Evolutionary conservation across 2,797 vertebrate species (phyloP).

Genomic region (Botia kubotai): DNA sequence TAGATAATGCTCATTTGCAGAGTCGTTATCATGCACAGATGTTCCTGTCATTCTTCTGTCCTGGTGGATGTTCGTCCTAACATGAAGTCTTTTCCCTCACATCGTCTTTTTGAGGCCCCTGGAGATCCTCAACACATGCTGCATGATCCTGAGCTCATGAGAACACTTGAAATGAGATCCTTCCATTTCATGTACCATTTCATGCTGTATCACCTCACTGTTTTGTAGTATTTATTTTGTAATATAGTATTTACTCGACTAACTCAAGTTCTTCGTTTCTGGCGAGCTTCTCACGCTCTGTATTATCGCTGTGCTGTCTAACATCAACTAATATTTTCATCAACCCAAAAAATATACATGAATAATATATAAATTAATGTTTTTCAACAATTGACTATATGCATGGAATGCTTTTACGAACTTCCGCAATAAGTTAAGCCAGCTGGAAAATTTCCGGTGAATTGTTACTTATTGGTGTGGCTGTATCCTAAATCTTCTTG

Average conservation of each 20-base stretch:
- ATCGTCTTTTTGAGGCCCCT: not conserved
- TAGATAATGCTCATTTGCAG: not conserved
- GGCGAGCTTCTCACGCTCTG: not conserved
- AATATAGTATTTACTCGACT: not conserved
- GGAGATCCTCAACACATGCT: conserved; percentile 12
- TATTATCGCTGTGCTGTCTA: not conserved
- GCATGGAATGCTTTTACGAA: too few relatives aligned
- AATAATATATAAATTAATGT: too few relatives aligned
- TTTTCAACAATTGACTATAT: too few relatives aligned
- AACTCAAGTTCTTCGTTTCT: conserved; percentile 19
- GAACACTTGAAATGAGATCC: not conserved
- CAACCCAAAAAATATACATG: not conserved
- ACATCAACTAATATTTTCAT: not conserved
- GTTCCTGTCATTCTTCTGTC: conserved; percentile 11
- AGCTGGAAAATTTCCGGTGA: too few relatives aligned
- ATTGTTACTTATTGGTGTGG: too few relatives aligned
- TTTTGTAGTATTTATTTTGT: not conserved
- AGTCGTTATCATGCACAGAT: not conserved
- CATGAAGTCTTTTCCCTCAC: not conserved
- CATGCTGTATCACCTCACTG: not conserved
- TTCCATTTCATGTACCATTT: not conserved
- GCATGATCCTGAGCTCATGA: conserved; percentile 9
- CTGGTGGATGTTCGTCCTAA: conserved; percentile 18
- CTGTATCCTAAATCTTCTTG: too few relatives aligned
- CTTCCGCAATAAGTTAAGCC: too few relatives aligned